These are phyloP conservation scores for Reticulitermes lucifugus DNA, from an alignment of 2,888 invertebrate species.

Conservation along the genomic window DNA sequence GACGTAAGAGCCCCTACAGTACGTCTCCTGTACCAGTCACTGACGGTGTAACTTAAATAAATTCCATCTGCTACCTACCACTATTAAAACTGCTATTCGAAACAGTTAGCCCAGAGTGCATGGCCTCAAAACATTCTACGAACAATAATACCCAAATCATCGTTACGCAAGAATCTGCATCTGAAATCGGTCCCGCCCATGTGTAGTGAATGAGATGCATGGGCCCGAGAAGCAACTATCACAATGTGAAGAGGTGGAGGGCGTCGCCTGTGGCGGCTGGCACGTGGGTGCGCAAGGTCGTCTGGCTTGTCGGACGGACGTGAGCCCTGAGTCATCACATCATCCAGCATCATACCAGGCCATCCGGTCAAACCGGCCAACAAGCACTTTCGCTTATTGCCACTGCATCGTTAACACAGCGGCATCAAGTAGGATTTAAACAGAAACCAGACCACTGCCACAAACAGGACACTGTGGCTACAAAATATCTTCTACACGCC, in stretches of 20 bases:
- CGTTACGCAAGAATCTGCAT: neutral
- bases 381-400: neutral
- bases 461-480: no score
- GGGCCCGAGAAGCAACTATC: no score
- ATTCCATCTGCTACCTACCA: neutral
- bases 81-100: neutral
- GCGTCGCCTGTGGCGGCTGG: slow-evolving; percentile 5
- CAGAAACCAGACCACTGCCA: neutral
- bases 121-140: neutral
- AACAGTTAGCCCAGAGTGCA: no score
- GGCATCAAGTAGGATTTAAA: neutral
- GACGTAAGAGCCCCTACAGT: no score
- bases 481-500: no score
- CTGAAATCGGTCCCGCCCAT: neutral
- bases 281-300: slow-evolving; percentile 37
- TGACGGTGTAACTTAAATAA: neutral
- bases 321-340: slow-evolving; percentile 19
- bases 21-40: no score
- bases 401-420: neutral
- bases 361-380: slow-evolving; percentile 12
- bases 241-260: neutral
- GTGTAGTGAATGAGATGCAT: neutral
- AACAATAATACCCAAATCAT: neutral
- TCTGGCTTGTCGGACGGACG: slow-evolving; percentile 17
- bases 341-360: neutral